These are phyloP conservation scores for Hypocryptadius cinnamomeus DNA, from an alignment of 2,113 vertebrate species.

Conservation along the genomic window DNA sequence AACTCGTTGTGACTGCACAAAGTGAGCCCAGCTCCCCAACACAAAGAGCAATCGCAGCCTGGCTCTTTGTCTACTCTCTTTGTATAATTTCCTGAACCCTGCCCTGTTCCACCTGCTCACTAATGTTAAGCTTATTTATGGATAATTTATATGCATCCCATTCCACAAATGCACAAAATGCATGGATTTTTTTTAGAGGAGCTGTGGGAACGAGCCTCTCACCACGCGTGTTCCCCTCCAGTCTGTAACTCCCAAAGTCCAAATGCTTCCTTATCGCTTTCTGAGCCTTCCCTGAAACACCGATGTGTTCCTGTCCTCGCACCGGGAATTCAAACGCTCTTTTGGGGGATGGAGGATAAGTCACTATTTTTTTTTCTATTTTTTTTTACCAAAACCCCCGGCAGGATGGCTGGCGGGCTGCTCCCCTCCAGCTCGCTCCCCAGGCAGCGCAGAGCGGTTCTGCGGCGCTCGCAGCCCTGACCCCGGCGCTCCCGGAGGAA, in stretches of 20 bases:
- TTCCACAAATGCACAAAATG: background rate
- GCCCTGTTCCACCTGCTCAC: conserved; percentile 47
- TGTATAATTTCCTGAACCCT: conserved; percentile 35
- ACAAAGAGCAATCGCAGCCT: background rate
- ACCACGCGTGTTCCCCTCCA: accelerated
- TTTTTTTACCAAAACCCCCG: accelerated
- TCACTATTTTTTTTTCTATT: accelerated
- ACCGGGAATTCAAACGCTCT: background rate
- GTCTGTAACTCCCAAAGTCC: background rate
- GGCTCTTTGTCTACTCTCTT: background rate
- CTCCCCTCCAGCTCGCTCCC: accelerated
- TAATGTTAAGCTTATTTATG: conserved; percentile 10
- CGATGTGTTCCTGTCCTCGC: accelerated
- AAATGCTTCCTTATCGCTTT: background rate
- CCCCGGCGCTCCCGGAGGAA: background rate
- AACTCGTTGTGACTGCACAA: conserved; percentile 3
- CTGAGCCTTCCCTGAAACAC: background rate
- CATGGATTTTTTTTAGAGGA: background rate
- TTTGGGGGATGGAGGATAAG: background rate
- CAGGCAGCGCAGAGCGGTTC: accelerated
- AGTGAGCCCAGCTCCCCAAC: background rate
- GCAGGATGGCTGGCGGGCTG: background rate
- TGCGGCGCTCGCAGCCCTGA: background rate
- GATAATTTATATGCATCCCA: background rate
- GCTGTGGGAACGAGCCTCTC: background rate